A percentile compares a stretch with the other conserved stretches of the same genome.
These are phyloP conservation scores for Myrmecophaga tridactyla DNA, from an alignment of 2,113 vertebrate species.

Conservation along the genomic window DNA sequence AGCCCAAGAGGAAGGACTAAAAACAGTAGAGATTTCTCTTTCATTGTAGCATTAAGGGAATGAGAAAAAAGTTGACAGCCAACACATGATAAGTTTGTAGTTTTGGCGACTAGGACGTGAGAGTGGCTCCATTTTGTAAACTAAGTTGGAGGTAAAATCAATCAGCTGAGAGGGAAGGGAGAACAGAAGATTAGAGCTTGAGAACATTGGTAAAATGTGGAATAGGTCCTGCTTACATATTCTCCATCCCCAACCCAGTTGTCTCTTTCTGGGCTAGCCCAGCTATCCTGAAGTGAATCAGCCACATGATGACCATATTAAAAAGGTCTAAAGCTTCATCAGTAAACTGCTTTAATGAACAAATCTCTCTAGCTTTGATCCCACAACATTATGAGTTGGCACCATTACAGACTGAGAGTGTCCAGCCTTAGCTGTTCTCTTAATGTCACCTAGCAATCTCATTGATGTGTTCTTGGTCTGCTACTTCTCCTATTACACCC, in stretches of 20 bases:
- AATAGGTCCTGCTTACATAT: neutral
- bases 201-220: neutral
- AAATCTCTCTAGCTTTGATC: neutral
- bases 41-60: neutral
- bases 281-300: conserved; percentile 27
- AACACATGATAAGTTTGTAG: neutral
- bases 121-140: conserved; percentile 8
- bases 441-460: neutral
- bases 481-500: neutral
- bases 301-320: neutral
- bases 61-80: neutral
- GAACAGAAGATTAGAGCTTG: neutral
- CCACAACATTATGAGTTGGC: neutral
- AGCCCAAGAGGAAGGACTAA: neutral
- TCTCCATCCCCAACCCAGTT: neutral
- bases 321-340: conserved; percentile 22
- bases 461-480: neutral
- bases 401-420: neutral
- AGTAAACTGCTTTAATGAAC: conserved; percentile 1
- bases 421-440: neutral
- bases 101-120: neutral
- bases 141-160: neutral
- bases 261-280: neutral
- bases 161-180: neutral
- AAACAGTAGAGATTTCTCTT: neutral